Percentiles rank a stretch among this genome's conserved stretches.
phyloP scores from a whole-genome alignment of 2,888 invertebrate species.

The Andricus curvator region DNA sequence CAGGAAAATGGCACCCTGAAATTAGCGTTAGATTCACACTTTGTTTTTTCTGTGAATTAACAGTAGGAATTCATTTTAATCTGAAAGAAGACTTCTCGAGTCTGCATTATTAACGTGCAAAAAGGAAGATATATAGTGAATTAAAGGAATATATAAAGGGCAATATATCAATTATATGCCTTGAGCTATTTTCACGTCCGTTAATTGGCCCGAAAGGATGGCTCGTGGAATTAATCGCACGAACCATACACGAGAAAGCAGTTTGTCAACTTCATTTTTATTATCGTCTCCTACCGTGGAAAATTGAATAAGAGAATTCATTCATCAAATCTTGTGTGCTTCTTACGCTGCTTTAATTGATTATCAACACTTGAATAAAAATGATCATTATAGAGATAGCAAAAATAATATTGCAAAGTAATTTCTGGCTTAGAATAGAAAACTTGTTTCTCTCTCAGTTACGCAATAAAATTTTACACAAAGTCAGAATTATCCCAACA shows the following conservation, averaged over 20 bases:
- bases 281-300: not conserved
- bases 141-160: not conserved
- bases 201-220: conserved; percentile 32
- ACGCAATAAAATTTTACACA: conserved; percentile 14
- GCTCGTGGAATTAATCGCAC: conserved; percentile 21
- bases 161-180: conserved; percentile 16
- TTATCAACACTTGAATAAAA: not conserved
- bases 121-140: not conserved
- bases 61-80: not conserved
- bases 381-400: not conserved
- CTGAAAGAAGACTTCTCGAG: not conserved
- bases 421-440: not conserved
- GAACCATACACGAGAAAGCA: not conserved
- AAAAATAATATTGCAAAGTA: not conserved
- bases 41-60: not conserved
- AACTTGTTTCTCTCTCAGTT: not conserved
- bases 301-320: not conserved
- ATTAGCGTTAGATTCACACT: no score
- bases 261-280: conserved; percentile 2
- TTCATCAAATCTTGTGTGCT: not conserved
- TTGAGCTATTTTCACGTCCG: conserved; percentile 1
- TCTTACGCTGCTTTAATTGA: not conserved
- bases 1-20: no score
- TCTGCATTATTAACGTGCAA: no score
- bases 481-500: conserved; percentile 1